Base-by-base conservation (phyloP, 2,113 vertebrate genomes). In the Cololabis saira region DNA sequence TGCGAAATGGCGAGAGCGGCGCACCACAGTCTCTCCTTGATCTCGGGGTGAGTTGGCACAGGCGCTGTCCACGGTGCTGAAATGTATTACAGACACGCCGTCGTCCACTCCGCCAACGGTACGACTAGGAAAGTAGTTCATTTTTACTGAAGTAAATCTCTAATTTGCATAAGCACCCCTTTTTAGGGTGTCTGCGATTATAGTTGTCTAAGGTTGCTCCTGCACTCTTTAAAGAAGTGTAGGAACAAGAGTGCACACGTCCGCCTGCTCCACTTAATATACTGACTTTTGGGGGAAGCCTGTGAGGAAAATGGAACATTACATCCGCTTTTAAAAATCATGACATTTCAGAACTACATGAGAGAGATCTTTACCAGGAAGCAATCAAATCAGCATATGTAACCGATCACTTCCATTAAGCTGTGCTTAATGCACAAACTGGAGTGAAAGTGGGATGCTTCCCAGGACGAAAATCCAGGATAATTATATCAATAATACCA, bases 1-100 rank as follows among this genome's bases (percentile, higher is more conserved):
- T 98, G 97, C 59, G 97, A 98, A 85, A 96, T 96, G 93, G 97
- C 97, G 59, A 90, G 89, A 59, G 94, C 95, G 43, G 96, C 97
- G 54, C 96, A 98, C 84, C 96, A 97, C 89, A 98, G 95, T 74
- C 95, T 99, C 75, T 92, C 96, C 58, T 92, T 96, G 71, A 98
- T 99, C 92, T 97, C 97, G 17, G 96, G 97, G 97, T 98, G 94
- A 94, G 95, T 86, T 65, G 65, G 54, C 68, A 62, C 49, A 45
- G 53, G 12, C 12, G 24, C 81, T 82, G 69, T 88, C 74, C 76
- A 12, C 50, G 76, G 76, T 84, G 18, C 82, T 77, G 77, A 78
- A 58, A 62, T 47, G 7, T 0, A n/a, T n/a, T 15, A 2, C 40
- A 6, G 27, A 37, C 5, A 37, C 33, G 10, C 33, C 10, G 33